These are phyloP conservation scores for Polypterus senegalus DNA, from an alignment of 2,113 vertebrate species.

Conservation along the genomic window DNA sequence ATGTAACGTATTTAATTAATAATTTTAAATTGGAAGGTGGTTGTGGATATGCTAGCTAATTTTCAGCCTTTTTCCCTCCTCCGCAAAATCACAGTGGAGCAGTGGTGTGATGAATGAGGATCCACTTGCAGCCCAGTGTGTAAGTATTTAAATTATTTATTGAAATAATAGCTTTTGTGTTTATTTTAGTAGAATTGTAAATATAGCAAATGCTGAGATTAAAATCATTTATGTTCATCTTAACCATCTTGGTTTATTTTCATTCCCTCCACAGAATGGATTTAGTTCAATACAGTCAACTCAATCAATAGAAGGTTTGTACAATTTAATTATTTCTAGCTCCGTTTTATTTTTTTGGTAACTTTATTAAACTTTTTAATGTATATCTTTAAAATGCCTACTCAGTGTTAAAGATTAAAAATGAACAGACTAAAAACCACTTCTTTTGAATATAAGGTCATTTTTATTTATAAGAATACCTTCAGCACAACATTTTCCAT, in stretches of 20 bases:
- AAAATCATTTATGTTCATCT: too few species aligned
- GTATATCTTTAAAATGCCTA: too few species aligned
- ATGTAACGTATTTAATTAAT: too few species aligned
- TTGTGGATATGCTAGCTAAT: too few species aligned
- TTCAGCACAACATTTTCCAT: too few species aligned
- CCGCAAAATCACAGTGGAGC: slow-evolving; percentile 1
- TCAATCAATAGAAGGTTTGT: slow-evolving; percentile 77
- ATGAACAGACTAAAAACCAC: too few species aligned
- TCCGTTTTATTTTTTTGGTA: background rate
- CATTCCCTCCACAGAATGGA: slow-evolving; percentile 63
- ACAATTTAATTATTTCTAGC: background rate
- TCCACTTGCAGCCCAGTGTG: background rate
- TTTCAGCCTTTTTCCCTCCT: background rate
- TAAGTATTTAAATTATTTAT: background rate
- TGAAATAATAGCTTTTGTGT: slow-evolving; percentile 5
- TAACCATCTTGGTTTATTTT: background rate
- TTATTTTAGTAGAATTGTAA: background rate
- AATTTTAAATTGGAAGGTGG: too few species aligned
- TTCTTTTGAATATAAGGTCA: too few species aligned
- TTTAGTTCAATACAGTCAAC: slow-evolving; percentile 78
- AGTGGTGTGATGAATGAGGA: background rate
- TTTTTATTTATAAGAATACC: too few species aligned
- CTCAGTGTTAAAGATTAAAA: too few species aligned
- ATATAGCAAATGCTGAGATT: too few species aligned
- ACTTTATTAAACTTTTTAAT: background rate